These are phyloP conservation scores for Atlantisia rogersi DNA, from an alignment of 2,113 vertebrate species.

Conservation along the genomic window DNA sequence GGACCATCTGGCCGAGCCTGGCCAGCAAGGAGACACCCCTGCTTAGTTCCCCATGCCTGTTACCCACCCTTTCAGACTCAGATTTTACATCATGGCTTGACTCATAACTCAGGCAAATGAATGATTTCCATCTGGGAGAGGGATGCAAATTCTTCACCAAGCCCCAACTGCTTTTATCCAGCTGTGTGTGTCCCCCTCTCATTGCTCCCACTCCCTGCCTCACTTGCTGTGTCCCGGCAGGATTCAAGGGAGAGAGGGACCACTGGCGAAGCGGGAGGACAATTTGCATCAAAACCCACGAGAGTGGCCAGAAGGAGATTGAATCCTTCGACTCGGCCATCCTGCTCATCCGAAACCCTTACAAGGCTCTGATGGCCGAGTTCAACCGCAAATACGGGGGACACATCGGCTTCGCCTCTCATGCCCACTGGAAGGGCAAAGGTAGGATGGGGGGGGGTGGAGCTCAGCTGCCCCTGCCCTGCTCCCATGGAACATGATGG, in stretches of 20 bases:
- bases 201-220: neutral
- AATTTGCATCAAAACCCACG: constrained; percentile 95
- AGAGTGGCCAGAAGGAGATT: constrained; percentile 95
- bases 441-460: constrained; percentile 70
- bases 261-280: constrained; percentile 95
- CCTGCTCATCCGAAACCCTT: constrained; percentile 94
- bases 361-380: constrained; percentile 97
- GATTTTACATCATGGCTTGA: neutral
- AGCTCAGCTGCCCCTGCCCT: neutral
- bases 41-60: neutral
- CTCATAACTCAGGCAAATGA: neutral
- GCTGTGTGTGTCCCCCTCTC: too few species aligned
- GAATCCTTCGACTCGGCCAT: constrained; percentile 90
- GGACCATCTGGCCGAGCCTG: accelerated
- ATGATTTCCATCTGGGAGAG: neutral
- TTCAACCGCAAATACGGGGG: constrained; percentile 97
- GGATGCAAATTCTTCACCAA: neutral
- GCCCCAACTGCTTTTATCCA: neutral
- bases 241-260: constrained; percentile 96
- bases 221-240: constrained; percentile 40
- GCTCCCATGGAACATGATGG: accelerated
- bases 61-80: neutral
- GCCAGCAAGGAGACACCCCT: neutral
- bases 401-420: constrained; percentile 94
- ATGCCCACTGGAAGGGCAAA: constrained; percentile 96